Conservation (phyloP, 2,113 vertebrate species). For the Phyllostomus discolor region DNA sequence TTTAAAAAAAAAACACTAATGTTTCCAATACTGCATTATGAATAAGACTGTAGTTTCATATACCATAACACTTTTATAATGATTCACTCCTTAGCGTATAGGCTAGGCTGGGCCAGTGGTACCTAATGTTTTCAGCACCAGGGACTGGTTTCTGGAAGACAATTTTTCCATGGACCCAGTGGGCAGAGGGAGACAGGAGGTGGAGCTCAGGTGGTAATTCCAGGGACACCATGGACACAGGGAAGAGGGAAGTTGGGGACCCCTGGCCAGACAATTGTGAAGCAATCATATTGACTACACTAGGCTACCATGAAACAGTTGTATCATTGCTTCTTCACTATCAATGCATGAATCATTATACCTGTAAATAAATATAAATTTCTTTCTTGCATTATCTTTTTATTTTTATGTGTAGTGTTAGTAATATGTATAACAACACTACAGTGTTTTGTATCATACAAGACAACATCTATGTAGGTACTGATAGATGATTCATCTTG, state of each 20-base stretch:
- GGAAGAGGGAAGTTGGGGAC: no score
- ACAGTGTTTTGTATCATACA: background rate
- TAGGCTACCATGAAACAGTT: background rate
- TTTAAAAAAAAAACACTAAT: no score
- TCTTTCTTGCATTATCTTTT: background rate
- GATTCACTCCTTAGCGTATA: background rate
- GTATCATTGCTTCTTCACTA: background rate
- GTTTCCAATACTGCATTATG: background rate
- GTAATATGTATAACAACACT: background rate
- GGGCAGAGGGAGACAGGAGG: no score
- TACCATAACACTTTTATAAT: background rate
- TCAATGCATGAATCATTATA: background rate
- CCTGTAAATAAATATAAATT: background rate
- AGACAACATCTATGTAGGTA: background rate
- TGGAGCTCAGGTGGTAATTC: no score
- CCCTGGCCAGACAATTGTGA: no score
- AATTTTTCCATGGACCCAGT: background rate
- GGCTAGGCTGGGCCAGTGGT: background rate
- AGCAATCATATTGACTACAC: background rate
- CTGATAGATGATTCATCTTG: background rate
- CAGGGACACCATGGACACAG: no score
- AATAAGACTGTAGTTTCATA: background rate
- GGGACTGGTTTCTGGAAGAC: no score
- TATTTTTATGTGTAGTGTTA: background rate
- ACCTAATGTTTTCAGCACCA: background rate